Percentiles rank a stretch among this genome's conserved stretches.
These are phyloP conservation scores for Anthopleura xanthogrammica DNA, from an alignment of 92 coral and sea anemone genomes.

Conservation along the genomic window DNA sequence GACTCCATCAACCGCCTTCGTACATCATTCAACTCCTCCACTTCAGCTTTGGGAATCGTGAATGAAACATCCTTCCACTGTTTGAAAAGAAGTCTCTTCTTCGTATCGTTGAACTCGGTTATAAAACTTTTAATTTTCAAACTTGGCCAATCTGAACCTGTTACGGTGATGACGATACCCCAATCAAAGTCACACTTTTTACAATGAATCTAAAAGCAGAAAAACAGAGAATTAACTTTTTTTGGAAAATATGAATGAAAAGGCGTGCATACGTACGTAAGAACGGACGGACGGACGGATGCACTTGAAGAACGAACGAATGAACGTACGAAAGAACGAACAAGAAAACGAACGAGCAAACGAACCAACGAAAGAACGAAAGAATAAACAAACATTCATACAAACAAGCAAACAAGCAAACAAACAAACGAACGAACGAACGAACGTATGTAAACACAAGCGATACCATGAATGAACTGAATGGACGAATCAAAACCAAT, in stretches of 20 bases:
- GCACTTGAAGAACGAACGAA: no score
- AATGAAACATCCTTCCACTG: conserved; percentile 36
- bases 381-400: no score
- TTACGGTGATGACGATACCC: conserved; percentile 39
- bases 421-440: no score
- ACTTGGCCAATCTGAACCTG: conserved; percentile 34
- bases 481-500: background rate
- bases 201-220: conserved; percentile 14
- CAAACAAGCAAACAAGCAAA: no score
- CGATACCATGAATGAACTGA: no score
- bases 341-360: no score
- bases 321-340: background rate
- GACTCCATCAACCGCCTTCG: background rate
- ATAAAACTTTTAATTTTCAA: conserved; percentile 50
- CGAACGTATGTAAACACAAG: no score
- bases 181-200: conserved; percentile 41
- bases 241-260: no score
- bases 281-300: no score
- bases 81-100: background rate
- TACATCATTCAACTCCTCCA: background rate
- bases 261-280: no score
- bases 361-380: no score
- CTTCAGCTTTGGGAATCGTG: background rate
- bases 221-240: no score
- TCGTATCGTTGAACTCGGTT: conserved; percentile 11